Evolutionary conservation across 2,888 invertebrate species (phyloP), one percentile per base, ranked within the genome.

Genomic region (Tachina lurida): DNA sequence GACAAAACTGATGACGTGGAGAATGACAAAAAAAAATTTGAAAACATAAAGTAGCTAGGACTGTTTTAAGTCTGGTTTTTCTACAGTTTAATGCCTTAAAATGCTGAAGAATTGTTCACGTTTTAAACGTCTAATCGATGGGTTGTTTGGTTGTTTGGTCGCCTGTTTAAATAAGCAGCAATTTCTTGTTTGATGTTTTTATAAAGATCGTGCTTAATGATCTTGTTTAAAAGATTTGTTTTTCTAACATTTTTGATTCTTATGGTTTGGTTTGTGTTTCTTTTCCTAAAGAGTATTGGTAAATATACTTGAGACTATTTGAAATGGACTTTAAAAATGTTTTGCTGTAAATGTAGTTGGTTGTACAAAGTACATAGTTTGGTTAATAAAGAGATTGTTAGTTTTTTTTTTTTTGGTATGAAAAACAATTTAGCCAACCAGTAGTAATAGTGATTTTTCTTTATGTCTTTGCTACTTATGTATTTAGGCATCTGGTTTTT

Each of bases 231-330:
- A 76, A 75, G 81, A 81, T 74, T 84, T 86, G 56, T 80, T 79
- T 81, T 81, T 81, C 63, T 31, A 60, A 75, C 79, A 58, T 70
- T 85, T 79, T 74, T 71, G 19, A 22, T 60, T 65, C 43, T 71
- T 60, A 85, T 80, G 39, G 63, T 15, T 60, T 80, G 39, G 63
- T 15, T 60, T 45, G 4, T 13, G 7, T 22, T 49, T 31, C 17
- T 22, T 68, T 22, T 79, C n/a, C 39, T 81, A 89, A 89, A 88
- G 87, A 22, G n/a, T 10, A 88, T 89, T 87, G 74, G 82, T 88
- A 90, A 89, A 90, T 90, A 91, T 89, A 81, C 88, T 90, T 90
- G 91, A 91, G 90, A 90, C 91, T 79, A 73, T 84, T 78, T 79
- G 52, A 58, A 62, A 75, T 83, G 19, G 71, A 58, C 62, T 71